Evolutionary conservation across 2,797 vertebrate genomes (phyloP), one percentile per base, ranked within the genome.

Genomic region (Xerus rutilus): DNA sequence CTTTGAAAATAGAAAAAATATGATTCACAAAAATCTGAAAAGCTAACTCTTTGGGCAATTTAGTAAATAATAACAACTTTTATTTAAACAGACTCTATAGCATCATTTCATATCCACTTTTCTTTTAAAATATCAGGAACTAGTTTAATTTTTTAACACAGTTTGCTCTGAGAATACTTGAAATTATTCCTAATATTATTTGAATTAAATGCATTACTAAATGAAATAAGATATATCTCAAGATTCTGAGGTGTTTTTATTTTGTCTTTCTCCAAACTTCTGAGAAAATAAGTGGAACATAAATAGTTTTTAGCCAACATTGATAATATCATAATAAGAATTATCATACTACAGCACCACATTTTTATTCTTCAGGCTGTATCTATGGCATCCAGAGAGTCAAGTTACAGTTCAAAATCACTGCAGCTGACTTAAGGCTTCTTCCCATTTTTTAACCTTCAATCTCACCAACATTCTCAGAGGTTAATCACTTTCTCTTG

Each of bases 401-500:
- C 43, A 91, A 45, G 28, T 82, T 79, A 70, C 1, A 86, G 52
- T 54, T 96, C 72, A 93, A 32, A 94, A 67, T 81, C 15, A 59
- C 45, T 43, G 12, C 7, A 21, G 12, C 13, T 49, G 81, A 25
- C 30, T 85, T 90, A 89, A 64, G 47, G 15, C 20, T 87, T 39
- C 62, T 59, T 81, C 25, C 3, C 54, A 7, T 43, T 52, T 67
- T 88, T 47, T 90, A 59, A 78, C 13, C 21, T 89, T 76, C 65
- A 47, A 39, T 86, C 43, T 93, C 43, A 3, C 18, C 30, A 77
- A 1, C 17, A 32, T 64, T 18, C 49, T 62, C 35, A 74, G 28
- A 90, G 43, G 23, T 59, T 92, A 76, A 89, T 59, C 23, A 85
- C 86, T 89, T 91, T 76, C 89, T 91, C 30, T 77, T 91, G 39